Base-by-base conservation (phyloP, 1,140 invertebrate genomes). In the Eufriesea mexicana region DNA sequence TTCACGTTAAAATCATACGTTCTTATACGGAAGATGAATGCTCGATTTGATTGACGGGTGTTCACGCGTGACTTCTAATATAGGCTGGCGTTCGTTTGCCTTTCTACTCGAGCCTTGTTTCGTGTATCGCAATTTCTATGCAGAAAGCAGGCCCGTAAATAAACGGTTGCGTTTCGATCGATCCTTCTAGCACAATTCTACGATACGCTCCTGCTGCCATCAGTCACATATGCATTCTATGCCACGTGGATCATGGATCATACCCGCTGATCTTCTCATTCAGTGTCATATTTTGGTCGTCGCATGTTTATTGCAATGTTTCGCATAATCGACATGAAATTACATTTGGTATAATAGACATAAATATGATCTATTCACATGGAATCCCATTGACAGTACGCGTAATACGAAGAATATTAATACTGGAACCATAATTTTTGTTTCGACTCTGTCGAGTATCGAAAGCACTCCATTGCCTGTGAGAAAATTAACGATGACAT, bases 21-120 rank as follows among this genome's bases (percentile, higher is more conserved):
- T 80, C 35, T 8, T 25, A 5, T 23, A 20, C 12, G 7, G n/a
- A 25, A 51, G 25, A 73, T 54, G 76, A 64, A 86, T 74, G 18
- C 7, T 47, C 25, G 2, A 42, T 77, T 67, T 73, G 66, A 85
- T 75, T 86, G 84, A 78, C 75, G 75, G 28, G 49, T 67, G 64
- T 78, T 68, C 75, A 68, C 75, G 75, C 75, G 61, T 78, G 62
- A 57, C 76, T 71, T 68, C 51, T 61, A 74, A 85, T 75, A 85
- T 70, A 79, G 71, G 23, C 62, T 45, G 16, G 14, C 72, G 28
- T 23, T 70, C 62, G 49, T 62, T 57, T 35, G 64, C 84, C 76
- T 86, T 84, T 86, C 83, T 84, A 86, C 45, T 84, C 28, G 18
- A 25, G 8, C 9, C 66, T 55, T 71, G 28, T n/a, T 47, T 16